Evolutionary conservation across 2,888 invertebrate species (phyloP).

Genomic region (Pyrrhosoma nymphula): DNA sequence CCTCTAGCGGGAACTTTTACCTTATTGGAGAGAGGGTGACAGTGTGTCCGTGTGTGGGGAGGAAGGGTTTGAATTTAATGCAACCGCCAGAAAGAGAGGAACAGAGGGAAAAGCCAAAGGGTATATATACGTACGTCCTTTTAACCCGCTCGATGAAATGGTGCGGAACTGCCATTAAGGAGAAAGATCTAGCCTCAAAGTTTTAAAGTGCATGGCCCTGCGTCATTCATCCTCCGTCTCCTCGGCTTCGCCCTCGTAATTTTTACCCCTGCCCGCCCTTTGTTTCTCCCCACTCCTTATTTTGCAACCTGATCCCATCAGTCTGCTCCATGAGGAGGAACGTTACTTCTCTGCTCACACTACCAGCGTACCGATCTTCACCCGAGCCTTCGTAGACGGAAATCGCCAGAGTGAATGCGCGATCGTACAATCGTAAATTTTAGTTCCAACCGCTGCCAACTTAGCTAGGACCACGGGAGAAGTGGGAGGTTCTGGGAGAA

Average conservation of each 20-base stretch:
- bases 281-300: background rate
- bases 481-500: too few relatives aligned
- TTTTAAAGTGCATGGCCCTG: background rate
- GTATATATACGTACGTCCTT: background rate
- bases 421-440: too few relatives aligned
- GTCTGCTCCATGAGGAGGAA: background rate
- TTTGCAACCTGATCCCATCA: background rate
- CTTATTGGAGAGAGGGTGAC: background rate
- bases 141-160: background rate
- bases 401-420: too few relatives aligned
- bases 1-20: background rate
- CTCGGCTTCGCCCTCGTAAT: background rate
- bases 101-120: background rate
- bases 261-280: background rate
- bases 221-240: background rate
- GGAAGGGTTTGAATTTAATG: conserved; percentile 7
- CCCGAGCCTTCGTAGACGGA: too few relatives aligned
- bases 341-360: too few relatives aligned
- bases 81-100: background rate
- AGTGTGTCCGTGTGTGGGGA: background rate
- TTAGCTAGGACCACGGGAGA: too few relatives aligned
- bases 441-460: too few relatives aligned
- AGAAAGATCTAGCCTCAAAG: background rate
- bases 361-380: too few relatives aligned
- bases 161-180: conserved; percentile 26